Conservation (phyloP, 2,797 vertebrate genomes). For the Neomorphus geoffroyi region DNA sequence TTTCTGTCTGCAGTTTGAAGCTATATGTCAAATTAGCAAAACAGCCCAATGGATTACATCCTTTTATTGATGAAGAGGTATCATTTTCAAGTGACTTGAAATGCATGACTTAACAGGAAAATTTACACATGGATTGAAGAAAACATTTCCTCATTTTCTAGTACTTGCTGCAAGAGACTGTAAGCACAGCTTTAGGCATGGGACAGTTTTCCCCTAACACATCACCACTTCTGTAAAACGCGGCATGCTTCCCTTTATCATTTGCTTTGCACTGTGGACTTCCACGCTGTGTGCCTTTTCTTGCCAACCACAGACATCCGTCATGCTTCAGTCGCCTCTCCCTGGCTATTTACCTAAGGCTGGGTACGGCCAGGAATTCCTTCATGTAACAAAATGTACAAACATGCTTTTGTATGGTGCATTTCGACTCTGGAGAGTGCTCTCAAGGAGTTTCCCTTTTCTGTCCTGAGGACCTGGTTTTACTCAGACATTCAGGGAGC, state of each 20-base stretch:
- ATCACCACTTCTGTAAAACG: not conserved
- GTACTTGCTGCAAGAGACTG: not conserved
- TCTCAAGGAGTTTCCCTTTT: conserved; percentile 9
- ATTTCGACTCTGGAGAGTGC: not conserved
- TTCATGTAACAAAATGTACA: not conserved
- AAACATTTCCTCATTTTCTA: not conserved
- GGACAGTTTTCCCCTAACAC: not conserved
- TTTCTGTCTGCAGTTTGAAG: not conserved
- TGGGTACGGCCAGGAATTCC: conserved; percentile 1
- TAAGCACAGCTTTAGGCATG: not conserved
- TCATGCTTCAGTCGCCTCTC: not conserved
- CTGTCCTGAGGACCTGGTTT: not conserved
- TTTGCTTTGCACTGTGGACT: not conserved
- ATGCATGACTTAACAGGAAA: not conserved
- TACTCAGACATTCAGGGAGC: not conserved
- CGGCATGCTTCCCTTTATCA: not conserved
- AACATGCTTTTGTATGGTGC: not conserved
- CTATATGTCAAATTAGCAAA: not conserved
- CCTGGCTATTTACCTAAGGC: conserved; percentile 29
- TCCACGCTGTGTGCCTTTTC: not conserved
- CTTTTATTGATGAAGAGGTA: not conserved
- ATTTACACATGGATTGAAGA: not conserved
- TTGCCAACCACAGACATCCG: not conserved
- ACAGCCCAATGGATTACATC: not conserved
- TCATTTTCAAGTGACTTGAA: not conserved